Evolutionary conservation across 2,113 vertebrate genomes (phyloP).

Genomic region (Ceyx melanurus): DNA sequence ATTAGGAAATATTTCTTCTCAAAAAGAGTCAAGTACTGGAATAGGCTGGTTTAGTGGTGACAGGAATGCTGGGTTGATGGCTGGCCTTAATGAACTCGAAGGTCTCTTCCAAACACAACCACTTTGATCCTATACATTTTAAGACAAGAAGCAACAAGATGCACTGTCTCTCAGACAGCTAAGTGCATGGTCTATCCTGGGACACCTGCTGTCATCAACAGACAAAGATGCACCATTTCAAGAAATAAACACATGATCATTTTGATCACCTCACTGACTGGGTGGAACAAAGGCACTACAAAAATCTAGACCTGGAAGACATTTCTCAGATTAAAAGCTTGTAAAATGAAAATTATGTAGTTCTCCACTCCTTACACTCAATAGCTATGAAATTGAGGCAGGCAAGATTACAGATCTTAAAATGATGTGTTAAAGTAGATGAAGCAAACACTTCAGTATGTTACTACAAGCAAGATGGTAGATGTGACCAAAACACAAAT

Average conservation of each 20-base stretch:
- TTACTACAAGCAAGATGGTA: not conserved
- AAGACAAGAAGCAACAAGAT: not conserved
- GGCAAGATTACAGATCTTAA: not conserved
- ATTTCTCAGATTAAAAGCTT: not conserved
- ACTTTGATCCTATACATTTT: not conserved
- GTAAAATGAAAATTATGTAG: not conserved
- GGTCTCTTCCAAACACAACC: not conserved
- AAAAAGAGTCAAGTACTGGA: not conserved
- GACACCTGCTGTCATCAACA: not conserved
- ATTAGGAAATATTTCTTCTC: too few species aligned
- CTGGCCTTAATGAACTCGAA: not conserved
- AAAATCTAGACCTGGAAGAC: not conserved
- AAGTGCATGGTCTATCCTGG: rapidly evolving
- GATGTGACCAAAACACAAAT: not conserved
- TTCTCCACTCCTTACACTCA: not conserved
- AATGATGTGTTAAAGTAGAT: not conserved
- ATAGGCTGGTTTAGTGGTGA: not conserved
- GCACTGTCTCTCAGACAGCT: not conserved
- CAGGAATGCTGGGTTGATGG: not conserved
- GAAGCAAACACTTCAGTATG: not conserved
- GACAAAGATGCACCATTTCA: not conserved
- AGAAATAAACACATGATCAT: not conserved
- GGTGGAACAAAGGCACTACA: not conserved
- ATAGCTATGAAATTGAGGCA: not conserved
- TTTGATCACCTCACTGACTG: not conserved